These are phyloP conservation scores for Melanotaenia boesemani DNA, from an alignment of 2,797 vertebrate species.

Conservation along the genomic window DNA sequence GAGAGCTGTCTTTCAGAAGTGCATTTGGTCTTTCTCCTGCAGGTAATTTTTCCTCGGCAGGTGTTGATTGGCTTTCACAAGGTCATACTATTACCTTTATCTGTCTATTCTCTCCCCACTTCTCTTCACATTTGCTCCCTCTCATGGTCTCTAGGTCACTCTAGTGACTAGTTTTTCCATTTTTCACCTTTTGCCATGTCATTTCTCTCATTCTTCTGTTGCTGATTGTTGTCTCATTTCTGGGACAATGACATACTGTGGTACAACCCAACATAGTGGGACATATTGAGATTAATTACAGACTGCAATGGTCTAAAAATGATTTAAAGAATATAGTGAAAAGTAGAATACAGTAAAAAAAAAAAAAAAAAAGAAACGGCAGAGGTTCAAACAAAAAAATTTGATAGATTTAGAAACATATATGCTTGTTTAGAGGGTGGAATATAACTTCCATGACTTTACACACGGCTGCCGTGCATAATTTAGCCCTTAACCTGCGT, in stretches of 20 bases:
- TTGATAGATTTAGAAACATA: too few species aligned
- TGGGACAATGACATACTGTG: background rate
- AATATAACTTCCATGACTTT: background rate
- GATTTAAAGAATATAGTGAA: too few species aligned
- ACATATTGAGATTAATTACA: background rate
- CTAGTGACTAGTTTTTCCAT: background rate
- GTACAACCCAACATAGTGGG: background rate
- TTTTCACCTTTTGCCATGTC: conserved; percentile 14
- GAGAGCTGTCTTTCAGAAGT: conserved; percentile 26
- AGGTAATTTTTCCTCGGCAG: conserved; percentile 77
- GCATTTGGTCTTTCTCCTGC: conserved; percentile 58
- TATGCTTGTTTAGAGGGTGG: too few species aligned
- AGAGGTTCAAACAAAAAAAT: too few species aligned
- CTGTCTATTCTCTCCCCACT: conserved; percentile 45
- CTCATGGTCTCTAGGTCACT: background rate
- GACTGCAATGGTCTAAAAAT: too few species aligned
- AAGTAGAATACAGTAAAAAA: too few species aligned
- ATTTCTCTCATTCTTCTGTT: conserved; percentile 18
- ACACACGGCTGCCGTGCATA: too few species aligned
- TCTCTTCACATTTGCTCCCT: conserved; percentile 31
- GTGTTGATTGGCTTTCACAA: conserved; percentile 75
- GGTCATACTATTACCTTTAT: conserved; percentile 70
- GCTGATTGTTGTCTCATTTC: conserved; percentile 15
- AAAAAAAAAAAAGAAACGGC: too few species aligned
- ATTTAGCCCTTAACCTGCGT: too few species aligned